Evolutionary conservation across 2,113 vertebrate genomes (phyloP), one percentile per base, ranked within the genome.

Genomic region (Crotalus helleri): DNA sequence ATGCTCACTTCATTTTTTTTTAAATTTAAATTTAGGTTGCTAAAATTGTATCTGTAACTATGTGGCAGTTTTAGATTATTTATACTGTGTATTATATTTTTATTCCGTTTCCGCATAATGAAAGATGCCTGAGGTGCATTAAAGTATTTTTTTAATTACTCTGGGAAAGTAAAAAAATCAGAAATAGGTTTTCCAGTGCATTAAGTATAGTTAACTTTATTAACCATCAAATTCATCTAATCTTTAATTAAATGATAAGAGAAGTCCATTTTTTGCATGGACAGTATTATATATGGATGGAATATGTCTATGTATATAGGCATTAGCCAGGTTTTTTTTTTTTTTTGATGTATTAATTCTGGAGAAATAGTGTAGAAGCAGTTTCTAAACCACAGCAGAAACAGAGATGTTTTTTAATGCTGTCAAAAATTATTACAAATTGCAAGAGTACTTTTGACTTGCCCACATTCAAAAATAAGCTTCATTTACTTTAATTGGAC

Each of bases 21-120:
- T 51, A 1, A 17, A 93, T 95, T 95, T n/a, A 59, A 49, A 92
- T 85, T 88, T 93, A 57, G n/a, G 44, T 24, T 74, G 44, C 19
- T 91, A 94, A 94, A 89, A 95, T 89, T 21, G 39, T 87, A 94
- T 93, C 87, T 90, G 87, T 92, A 74, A 85, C 51, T 5, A 24
- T 61, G 0, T 54, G 58, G 87, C 10, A n/a, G 8, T 51, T 89
- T 23, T 26, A 11, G 58, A 55, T 54, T 29, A 49, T 49, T 19
- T 94, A 92, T 91, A 91, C 33, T 89, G 87, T 2, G 9, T 64
- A 61, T 93, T 1, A 0, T 57, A 5, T 12, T 15, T 21, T 10
- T 19, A 7, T n/a, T 26, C 7, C 3, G n/a, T 26, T 13, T 6
- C 44, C 49, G 54, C 2, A n/a, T 49, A 59, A 33, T 87, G n/a